Evolutionary conservation across 2,888 invertebrate species (phyloP).

Genomic region (Xanthorhoe spadicearia): DNA sequence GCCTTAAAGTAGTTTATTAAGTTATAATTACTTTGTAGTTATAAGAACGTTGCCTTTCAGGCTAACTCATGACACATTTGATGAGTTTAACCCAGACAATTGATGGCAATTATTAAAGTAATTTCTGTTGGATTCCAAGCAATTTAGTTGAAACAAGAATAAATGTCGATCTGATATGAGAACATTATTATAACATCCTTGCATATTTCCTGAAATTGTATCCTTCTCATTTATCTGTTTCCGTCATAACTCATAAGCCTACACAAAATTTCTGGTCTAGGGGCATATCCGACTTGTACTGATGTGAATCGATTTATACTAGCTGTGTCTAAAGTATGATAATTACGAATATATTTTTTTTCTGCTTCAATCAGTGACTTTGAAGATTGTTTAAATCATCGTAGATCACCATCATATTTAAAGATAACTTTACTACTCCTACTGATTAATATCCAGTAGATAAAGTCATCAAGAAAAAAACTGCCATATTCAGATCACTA

Average conservation of each 20-base stretch:
- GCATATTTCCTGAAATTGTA: neutral
- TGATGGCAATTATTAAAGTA: conserved; percentile 53
- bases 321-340: too few relatives aligned
- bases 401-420: too few relatives aligned
- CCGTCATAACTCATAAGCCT: neutral
- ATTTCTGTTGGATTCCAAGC: conserved; percentile 36
- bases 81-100: conserved; percentile 51
- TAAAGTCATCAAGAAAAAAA: too few relatives aligned
- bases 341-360: too few relatives aligned
- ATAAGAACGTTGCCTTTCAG: conserved; percentile 41
- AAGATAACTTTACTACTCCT: too few relatives aligned
- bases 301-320: too few relatives aligned
- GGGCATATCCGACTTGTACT: too few relatives aligned
- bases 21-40: conserved; percentile 22
- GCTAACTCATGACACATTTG: conserved; percentile 38
- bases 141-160: conserved; percentile 18
- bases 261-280: neutral
- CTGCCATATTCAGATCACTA: too few relatives aligned
- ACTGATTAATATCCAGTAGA: too few relatives aligned
- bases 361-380: too few relatives aligned
- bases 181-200: neutral
- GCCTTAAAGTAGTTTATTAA: conserved; percentile 2
- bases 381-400: too few relatives aligned
- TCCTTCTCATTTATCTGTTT: neutral
- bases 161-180: neutral